Base-by-base conservation (phyloP, 1,140 invertebrate genomes). In the Diabrotica undecimpunctata region DNA sequence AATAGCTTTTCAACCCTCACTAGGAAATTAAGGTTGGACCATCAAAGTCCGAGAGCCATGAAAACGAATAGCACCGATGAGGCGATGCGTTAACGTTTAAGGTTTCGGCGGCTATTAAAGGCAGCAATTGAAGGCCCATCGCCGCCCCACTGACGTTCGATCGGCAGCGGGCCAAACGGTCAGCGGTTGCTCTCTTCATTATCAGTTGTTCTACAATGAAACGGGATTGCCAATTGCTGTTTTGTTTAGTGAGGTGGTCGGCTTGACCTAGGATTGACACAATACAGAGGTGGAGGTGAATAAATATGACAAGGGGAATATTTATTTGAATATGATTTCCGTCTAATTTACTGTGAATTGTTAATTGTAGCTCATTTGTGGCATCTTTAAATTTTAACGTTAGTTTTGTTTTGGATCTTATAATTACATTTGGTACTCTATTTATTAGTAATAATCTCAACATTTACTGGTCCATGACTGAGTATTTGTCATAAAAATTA, bases 171-270 rank as follows among this genome's bases (percentile, higher is more conserved):
- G 35, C 12, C 25, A 35, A 55, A 25, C 55, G 55, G 35, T 25
- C 36, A 54, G 60, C 38, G 59, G 37, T 61, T 61, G 62, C 56
- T 64, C 59, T 64, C 36, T 61, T 67, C 66, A 67, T 67, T 67
- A 67, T 67, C 66, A 67, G 66, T 67, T 64, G 66, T 67, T 64
- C 66, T 57, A 63, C 50, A 62, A 57, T 68, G 64, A 65, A 65
- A 68, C 54, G 57, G 66, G 61, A 68, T 68, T 61, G 66, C 62
- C 56, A 57, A 57, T 57, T 57, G 36, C 55, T 57, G 55, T 57
- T 57, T 57, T 46, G 41, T 46, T 46, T 8, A 10, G 41, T 46
- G 41, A 46, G 41, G 41, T 46, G 41, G 41, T 46, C 41, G 55
- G 12, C 37, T 41, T 10, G 55, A 37, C 37, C 25, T 4, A 12